These are phyloP conservation scores for Rhincodon typus DNA, from an alignment of 2,797 vertebrate genomes.

Conservation along the genomic window DNA sequence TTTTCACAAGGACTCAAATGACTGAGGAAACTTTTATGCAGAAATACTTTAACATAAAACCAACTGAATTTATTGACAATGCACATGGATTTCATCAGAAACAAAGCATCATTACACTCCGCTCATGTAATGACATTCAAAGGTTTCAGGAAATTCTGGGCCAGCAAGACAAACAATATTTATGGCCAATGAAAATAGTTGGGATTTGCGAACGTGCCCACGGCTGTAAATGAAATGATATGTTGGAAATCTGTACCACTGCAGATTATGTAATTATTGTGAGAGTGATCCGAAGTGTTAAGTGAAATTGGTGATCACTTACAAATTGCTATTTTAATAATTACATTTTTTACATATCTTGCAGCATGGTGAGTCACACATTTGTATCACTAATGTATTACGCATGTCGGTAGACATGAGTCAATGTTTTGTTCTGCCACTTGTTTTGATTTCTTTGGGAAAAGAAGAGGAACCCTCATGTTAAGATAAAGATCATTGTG, in stretches of 20 bases:
- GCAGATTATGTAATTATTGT: neutral
- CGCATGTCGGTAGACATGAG: neutral
- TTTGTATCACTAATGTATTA: neutral
- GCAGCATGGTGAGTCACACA: neutral
- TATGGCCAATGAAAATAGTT: too few species aligned
- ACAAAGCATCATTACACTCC: neutral
- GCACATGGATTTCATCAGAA: neutral
- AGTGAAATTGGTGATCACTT: neutral
- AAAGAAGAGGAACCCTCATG: conserved; percentile 46
- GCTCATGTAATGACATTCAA: neutral
- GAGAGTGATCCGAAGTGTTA: neutral
- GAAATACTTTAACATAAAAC: neutral
- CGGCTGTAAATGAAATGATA: neutral
- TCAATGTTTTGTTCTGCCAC: conserved; percentile 41
- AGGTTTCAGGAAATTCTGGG: neutral
- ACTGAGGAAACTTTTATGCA: neutral
- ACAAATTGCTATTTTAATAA: neutral
- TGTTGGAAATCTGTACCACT: neutral
- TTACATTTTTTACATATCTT: neutral
- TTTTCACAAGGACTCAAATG: neutral
- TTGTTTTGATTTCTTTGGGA: neutral
- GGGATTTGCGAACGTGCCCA: neutral
- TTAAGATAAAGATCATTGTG: conserved; percentile 44
- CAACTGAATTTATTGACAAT: neutral
- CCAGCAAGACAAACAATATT: too few species aligned